Evolutionary conservation across 2,888 invertebrate species (phyloP).

Genomic region (Willowsia nigromaculata): DNA sequence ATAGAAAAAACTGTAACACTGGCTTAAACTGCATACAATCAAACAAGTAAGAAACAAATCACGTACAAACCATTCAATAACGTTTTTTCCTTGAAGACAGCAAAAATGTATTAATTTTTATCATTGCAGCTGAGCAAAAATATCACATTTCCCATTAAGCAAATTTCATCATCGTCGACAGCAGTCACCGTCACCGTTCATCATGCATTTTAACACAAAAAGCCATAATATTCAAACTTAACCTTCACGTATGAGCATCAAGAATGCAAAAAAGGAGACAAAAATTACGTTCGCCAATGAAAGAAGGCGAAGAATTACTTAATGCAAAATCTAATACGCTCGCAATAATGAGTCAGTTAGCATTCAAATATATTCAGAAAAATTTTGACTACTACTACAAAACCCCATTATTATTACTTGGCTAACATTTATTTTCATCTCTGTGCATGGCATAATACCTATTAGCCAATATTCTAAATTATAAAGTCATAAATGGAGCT

Average conservation of each 20-base stretch:
- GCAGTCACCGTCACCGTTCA: background rate
- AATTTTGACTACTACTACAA: too few relatives aligned
- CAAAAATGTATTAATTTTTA: background rate
- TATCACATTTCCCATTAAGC: background rate
- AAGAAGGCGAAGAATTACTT: background rate
- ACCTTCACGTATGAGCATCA: conserved; percentile 4
- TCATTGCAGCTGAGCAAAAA: background rate
- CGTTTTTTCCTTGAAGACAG: background rate
- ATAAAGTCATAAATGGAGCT: conserved; percentile 16
- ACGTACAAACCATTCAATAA: background rate
- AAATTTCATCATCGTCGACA: conserved; percentile 10
- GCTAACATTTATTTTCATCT: too few relatives aligned
- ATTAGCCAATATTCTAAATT: conserved; percentile 51
- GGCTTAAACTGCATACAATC: too few relatives aligned
- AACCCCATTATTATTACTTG: too few relatives aligned
- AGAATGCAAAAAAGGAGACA: background rate
- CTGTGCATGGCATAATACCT: too few relatives aligned
- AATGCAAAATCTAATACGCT: background rate
- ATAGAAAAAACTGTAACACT: background rate
- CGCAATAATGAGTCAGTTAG: conserved; percentile 58
- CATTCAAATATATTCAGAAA: conserved; percentile 61
- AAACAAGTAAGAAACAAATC: background rate
- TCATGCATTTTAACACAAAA: background rate
- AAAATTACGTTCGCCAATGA: background rate
- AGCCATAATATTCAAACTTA: background rate